Evolutionary conservation across 1,140 invertebrate genomes (phyloP).

Genomic region (Caenorhabditis brenneri): DNA sequence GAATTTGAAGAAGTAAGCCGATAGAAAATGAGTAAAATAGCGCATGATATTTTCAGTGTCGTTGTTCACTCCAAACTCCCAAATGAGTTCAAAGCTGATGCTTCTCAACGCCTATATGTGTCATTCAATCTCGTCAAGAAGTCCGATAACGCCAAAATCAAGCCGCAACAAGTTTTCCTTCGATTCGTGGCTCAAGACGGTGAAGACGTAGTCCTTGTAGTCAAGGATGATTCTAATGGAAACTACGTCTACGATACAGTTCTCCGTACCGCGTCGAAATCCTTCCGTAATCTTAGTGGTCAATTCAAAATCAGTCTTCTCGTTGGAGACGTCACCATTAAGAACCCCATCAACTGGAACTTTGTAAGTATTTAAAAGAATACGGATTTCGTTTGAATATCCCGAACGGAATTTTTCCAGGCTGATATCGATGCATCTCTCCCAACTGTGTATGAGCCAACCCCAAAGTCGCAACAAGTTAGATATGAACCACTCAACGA

Average conservation of each 20-base stretch:
- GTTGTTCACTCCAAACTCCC: constrained; percentile 39
- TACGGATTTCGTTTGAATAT: too few relatives aligned
- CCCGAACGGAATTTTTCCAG: constrained; percentile 16
- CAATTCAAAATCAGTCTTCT: constrained; percentile 84
- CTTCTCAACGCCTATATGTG: constrained; percentile 36
- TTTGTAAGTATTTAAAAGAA: constrained; percentile 74
- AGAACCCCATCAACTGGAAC: constrained; percentile 86
- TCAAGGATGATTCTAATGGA: constrained; percentile 25
- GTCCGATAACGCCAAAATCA: constrained; percentile 16
- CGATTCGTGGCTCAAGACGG: constrained; percentile 43
- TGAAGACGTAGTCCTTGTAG: constrained; percentile 45
- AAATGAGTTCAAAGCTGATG: constrained; percentile 24
- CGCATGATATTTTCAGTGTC: constrained; percentile 13
- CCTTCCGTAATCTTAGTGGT: constrained; percentile 81
- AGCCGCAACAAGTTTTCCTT: constrained; percentile 55
- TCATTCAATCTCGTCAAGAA: constrained; percentile 51
- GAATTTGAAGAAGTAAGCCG: constrained; percentile 42
- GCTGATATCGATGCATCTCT: constrained; percentile 49
- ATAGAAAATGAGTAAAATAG: too few relatives aligned
- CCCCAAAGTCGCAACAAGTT: constrained; percentile 61
- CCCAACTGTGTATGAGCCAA: constrained; percentile 13
- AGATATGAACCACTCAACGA: constrained; percentile 64
- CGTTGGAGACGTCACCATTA: constrained; percentile 86
- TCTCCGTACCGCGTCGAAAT: constrained; percentile 80
- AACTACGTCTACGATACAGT: constrained; percentile 51